Evolutionary conservation across 2,113 vertebrate species (phyloP), one percentile per base, ranked within the genome.

Genomic region (Prunella fulvescens): DNA sequence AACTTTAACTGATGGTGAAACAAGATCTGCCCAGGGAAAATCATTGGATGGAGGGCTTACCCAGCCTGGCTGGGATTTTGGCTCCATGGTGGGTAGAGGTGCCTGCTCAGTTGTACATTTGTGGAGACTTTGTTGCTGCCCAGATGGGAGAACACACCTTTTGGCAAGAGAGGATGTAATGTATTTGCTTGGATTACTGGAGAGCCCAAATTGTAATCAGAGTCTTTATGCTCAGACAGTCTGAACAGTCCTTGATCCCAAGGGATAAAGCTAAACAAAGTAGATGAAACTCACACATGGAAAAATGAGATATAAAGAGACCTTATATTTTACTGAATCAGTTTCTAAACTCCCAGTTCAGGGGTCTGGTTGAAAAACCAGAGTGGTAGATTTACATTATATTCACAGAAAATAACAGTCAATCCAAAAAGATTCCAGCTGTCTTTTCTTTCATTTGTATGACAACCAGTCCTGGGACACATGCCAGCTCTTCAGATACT

Each of bases 401-500:
- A 29, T 79, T 92, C 94, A 77, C 86, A 88, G 93, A 97, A 95
- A 76, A 86, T 89, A 95, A 70, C 74, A 89, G 91, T 77, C 80
- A 87, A 71, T 92, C 91, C 53, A 92, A 86, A 82, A 92, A 95
- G 88, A 94, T 89, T 72, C 86, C 96, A 90, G 88, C 81, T 91
- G 79, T 54, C 73, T 80, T 84, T 90, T 79, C 61, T 88, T 90
- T 90, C 79, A 57, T 57, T 95, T 88, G 61, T 91, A 81, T 94
- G 87, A 96, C 82, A 97, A 93, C 83, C 86, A 95, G 79, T 79
- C 93, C 96, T 95, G 97, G 97, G 96, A 97, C 84, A 81, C 33
- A 66, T 11, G 96, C 97, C 96, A 97, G 88, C 72, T 89, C 73
- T 92, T 96, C 83, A 95, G 82, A 96, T 88, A 95, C 73, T 92